Evolutionary conservation across 2,888 invertebrate genomes (phyloP), one percentile per base, ranked within the genome.

Genomic region (Gibbula magus): DNA sequence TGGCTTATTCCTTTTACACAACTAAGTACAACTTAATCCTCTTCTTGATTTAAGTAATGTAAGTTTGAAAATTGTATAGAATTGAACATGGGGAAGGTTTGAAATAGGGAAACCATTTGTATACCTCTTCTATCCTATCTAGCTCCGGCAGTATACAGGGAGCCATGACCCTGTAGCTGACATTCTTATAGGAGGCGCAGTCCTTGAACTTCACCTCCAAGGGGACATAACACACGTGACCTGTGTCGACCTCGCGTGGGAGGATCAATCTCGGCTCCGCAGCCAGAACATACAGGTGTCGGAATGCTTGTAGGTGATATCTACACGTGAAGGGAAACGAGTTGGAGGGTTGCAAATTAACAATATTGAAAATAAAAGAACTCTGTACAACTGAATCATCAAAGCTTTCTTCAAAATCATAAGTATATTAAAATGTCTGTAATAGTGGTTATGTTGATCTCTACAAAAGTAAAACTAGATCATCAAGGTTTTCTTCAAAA

Each of bases 271-370:
- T 94, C 0, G 97, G 96, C 91, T 99, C 98, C 0, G 96, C 96
- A 0, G 99, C 99, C 84, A 99, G 92, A 0, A 98, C 98, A 93
- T 99, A 99, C 29, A 99, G 94, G 93, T 99, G 99, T 0, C 99
- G 94, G 90, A 99, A 96, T 0, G 99, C 99, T 95, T 99, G 99
- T 79, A 99, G 94, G 92, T 99, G 99, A 92, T 98, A 98, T 86
- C 98, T 97, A 91, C 16, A 52, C 70, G 8, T 32, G 13, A 20
- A 16, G 61, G 25, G 35, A 25, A 45, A 10, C 10, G 5, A 45
- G 13, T 45, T n/a, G n/a, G 16, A 32, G n/a, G 16, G 18, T 74
- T 35, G 18, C 8, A 45, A 52, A 8, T 4, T 51, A 13, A 52
- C 8, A 45, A 45, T 10, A 45, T 1, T 10, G 1, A 35, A 35